Percentiles rank a stretch among this genome's conserved stretches.
These are phyloP conservation scores for Protophormia terraenovae DNA, from an alignment of 2,888 invertebrate genomes.

Conservation along the genomic window DNA sequence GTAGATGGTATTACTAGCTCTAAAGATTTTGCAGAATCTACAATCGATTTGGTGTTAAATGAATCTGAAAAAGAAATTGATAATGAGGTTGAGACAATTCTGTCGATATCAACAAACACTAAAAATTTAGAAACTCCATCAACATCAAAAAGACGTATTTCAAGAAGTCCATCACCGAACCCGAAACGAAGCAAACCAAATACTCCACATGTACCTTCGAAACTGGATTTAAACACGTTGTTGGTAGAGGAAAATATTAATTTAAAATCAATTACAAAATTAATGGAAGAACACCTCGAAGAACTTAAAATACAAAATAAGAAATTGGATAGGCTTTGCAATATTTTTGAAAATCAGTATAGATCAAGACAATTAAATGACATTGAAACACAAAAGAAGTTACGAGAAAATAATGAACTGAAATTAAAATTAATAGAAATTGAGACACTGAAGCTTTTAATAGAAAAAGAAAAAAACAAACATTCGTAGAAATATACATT, in stretches of 20 bases:
- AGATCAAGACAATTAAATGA: not conserved
- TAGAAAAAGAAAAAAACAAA: not conserved
- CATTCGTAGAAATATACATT: no score
- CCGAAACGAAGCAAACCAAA: not conserved
- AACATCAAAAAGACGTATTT: not conserved
- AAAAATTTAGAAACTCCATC: not conserved
- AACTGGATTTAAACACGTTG: not conserved
- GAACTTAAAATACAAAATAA: not conserved
- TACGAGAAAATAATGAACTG: conserved; percentile 8
- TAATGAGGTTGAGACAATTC: not conserved
- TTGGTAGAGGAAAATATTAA: not conserved
- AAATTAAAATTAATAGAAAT: conserved; percentile 10
- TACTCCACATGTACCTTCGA: not conserved
- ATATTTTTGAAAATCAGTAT: not conserved
- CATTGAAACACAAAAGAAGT: not conserved
- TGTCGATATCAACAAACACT: not conserved
- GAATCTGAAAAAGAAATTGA: not conserved
- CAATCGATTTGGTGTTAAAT: not conserved
- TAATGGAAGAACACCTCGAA: not conserved
- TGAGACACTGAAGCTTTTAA: not conserved
- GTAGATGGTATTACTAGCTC: not conserved
- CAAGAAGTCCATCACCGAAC: not conserved
- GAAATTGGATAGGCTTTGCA: not conserved
- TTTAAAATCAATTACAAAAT: not conserved
- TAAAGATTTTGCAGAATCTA: not conserved